Evolutionary conservation across 35 echinoderm and acorn worm genomes (phyloP).

Genomic region (Amphiura filiformis): DNA sequence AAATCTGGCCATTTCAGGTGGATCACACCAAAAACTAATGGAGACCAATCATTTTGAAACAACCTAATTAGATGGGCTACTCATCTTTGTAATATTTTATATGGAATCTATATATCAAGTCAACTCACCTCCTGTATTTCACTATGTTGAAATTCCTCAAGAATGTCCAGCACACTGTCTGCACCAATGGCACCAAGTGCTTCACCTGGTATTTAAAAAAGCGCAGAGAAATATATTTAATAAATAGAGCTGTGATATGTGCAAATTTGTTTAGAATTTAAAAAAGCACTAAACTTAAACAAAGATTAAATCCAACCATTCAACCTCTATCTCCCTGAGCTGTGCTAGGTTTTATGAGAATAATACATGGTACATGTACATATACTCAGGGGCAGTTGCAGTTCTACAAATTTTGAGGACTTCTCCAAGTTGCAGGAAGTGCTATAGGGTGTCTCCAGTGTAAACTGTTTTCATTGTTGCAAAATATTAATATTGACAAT

Average conservation of each 20-base stretch:
- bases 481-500: too few relatives aligned
- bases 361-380: not conserved
- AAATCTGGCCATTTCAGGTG: not conserved
- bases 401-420: too few relatives aligned
- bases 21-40: not conserved
- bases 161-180: conserved; percentile 43
- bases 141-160: conserved; percentile 64
- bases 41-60: not conserved
- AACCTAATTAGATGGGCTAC: not conserved
- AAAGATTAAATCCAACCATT: too few relatives aligned
- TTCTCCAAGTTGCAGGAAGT: too few relatives aligned
- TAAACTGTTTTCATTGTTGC: too few relatives aligned
- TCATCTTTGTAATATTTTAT: not conserved
- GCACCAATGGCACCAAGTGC: conserved; percentile 91
- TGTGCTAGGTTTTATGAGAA: not conserved
- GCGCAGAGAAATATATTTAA: not conserved
- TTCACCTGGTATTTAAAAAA: conserved; percentile 63
- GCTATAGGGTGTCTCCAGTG: too few relatives aligned
- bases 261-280: too few relatives aligned
- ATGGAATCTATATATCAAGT: not conserved
- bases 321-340: too few relatives aligned
- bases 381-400: too few relatives aligned
- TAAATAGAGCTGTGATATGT: too few relatives aligned
- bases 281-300: too few relatives aligned
- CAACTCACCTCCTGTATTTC: conserved; percentile 78